Percentiles rank a stretch among this genome's conserved stretches.
These are phyloP conservation scores for Geodia barretti DNA, from an alignment of 37 sponge, comb jelly and placozoan species.

Conservation along the genomic window DNA sequence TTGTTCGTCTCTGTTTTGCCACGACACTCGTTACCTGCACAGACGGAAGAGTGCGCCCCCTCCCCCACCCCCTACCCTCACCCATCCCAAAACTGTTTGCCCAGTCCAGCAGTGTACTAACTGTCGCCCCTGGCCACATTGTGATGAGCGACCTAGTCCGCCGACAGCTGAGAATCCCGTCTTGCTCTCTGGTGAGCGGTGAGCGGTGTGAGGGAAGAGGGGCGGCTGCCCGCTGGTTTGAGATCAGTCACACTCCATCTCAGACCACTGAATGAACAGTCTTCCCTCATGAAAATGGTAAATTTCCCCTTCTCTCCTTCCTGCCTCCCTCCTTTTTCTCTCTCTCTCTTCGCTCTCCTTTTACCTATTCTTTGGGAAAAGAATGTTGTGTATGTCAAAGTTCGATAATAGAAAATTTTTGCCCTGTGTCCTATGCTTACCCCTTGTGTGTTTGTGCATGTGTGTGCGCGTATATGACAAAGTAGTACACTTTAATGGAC, in stretches of 20 bases:
- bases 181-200: slow-evolving; percentile 43
- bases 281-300: too few relatives aligned
- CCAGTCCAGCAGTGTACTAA: neutral
- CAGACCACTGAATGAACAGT: slow-evolving; percentile 5
- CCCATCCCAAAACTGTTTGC: neutral
- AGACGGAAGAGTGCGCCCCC: neutral
- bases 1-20: slow-evolving; percentile 38
- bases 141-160: slow-evolving; percentile 67
- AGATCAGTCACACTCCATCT: neutral
- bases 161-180: slow-evolving; percentile 49
- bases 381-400: too few relatives aligned
- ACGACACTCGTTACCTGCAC: neutral
- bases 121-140: slow-evolving; percentile 63
- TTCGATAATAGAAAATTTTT: too few relatives aligned
- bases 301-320: too few relatives aligned
- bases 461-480: too few relatives aligned
- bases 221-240: neutral
- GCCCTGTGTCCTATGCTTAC: too few relatives aligned
- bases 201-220: slow-evolving; percentile 19
- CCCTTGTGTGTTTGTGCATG: too few relatives aligned
- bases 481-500: too few relatives aligned
- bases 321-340: too few relatives aligned
- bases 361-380: too few relatives aligned
- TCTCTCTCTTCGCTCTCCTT: too few relatives aligned
- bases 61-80: neutral